These are phyloP conservation scores for Paraescarpia echinospica DNA, from an alignment of 1,140 invertebrate genomes.

Conservation along the genomic window DNA sequence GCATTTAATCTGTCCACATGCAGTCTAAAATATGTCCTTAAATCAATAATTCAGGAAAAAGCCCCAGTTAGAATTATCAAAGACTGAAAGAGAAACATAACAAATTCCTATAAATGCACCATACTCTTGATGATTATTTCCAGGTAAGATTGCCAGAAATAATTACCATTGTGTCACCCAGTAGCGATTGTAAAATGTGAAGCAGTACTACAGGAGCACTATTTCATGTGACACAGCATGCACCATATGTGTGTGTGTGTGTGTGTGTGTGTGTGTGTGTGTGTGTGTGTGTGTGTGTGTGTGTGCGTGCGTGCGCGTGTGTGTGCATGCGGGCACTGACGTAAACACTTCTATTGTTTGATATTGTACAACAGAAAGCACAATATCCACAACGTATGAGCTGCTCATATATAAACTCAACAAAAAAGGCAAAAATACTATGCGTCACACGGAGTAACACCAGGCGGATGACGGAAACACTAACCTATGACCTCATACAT, in stretches of 20 bases:
- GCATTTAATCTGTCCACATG: neutral
- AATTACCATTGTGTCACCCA: neutral
- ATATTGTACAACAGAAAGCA: neutral
- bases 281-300: neutral
- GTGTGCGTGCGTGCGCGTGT: neutral
- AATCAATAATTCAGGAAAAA: neutral
- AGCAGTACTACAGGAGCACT: neutral
- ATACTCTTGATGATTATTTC: neutral
- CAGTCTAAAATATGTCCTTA: neutral
- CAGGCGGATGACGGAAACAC: neutral
- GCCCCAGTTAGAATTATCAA: neutral
- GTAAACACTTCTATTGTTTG: neutral
- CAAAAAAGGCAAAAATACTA: neutral
- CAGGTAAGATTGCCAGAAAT: neutral
- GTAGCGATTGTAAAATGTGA: slow-evolving; percentile 3
- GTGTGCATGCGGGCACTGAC: neutral
- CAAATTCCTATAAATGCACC: slow-evolving; percentile 6
- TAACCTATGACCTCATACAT: slow-evolving; percentile 16
- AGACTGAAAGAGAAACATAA: neutral
- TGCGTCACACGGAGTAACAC: neutral
- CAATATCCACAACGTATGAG: neutral
- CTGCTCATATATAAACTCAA: neutral
- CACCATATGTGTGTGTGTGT: neutral
- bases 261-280: neutral
- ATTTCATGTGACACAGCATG: neutral